These are phyloP conservation scores for Tetropium fuscum DNA, from an alignment of 2,888 invertebrate species.

Conservation along the genomic window DNA sequence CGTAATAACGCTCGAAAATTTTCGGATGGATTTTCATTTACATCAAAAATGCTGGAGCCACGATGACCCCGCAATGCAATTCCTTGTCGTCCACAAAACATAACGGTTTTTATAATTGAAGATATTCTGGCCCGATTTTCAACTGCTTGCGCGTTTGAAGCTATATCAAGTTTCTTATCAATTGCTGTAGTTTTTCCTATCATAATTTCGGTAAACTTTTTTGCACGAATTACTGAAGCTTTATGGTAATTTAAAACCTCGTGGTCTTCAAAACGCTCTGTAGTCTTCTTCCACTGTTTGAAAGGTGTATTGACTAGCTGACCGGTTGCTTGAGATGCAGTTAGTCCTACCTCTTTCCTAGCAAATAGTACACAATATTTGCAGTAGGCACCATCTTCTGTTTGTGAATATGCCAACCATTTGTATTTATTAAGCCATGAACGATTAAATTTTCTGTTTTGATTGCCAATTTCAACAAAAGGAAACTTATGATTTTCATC, in stretches of 20 bases:
- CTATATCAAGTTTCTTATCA: background rate
- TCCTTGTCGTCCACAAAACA: background rate
- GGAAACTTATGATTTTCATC: conserved; percentile 5
- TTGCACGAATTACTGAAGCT: background rate
- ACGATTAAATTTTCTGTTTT: background rate
- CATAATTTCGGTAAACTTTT: background rate
- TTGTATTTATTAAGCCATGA: conserved; percentile 1
- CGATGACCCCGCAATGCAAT: background rate
- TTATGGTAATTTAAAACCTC: conserved; percentile 2
- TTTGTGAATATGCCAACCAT: conserved; percentile 11
- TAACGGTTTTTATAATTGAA: background rate
- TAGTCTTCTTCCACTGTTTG: conserved; percentile 11
- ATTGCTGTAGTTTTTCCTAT: background rate
- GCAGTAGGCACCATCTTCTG: conserved; percentile 13
- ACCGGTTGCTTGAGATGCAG: conserved; percentile 1
- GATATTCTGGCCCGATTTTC: background rate
- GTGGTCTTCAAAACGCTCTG: conserved; percentile 4
- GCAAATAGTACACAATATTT: conserved; percentile 6
- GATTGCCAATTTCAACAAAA: background rate
- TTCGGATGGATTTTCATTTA: background rate
- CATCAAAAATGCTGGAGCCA: background rate
- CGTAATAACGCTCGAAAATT: background rate
- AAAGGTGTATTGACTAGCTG: conserved; percentile 6
- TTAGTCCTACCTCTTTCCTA: background rate
- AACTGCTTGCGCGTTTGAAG: background rate